Evolutionary conservation across 2,113 vertebrate genomes (phyloP).

Genomic region (Neodontobutis hainanensis): DNA sequence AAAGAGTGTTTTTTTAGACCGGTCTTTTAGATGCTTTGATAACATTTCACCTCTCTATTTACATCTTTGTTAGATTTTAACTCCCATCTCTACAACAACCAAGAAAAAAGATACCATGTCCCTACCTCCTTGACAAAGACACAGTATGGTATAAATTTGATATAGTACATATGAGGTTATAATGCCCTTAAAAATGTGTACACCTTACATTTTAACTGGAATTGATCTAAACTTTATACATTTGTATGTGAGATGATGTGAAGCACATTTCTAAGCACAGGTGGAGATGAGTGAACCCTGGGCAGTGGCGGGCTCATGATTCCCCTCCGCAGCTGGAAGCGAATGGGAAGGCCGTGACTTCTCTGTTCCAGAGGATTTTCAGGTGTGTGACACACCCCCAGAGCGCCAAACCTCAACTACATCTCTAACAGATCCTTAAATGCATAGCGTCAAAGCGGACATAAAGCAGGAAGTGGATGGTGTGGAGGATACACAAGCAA

Average conservation of each 20-base stretch:
- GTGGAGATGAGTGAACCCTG: conserved; percentile 9
- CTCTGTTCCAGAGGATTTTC: conserved; percentile 27
- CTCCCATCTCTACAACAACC: too few relatives aligned
- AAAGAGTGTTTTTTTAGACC: too few relatives aligned
- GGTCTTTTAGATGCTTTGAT: too few relatives aligned
- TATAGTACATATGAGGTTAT: too few relatives aligned
- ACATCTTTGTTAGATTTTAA: too few relatives aligned
- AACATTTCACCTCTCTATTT: too few relatives aligned
- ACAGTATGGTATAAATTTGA: too few relatives aligned
- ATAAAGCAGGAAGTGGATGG: background rate
- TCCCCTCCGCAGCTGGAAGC: conserved; percentile 42
- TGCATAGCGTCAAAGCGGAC: conserved; percentile 16
- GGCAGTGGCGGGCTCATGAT: conserved; percentile 20
- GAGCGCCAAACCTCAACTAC: conserved; percentile 34
- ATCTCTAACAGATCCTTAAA: conserved; percentile 23
- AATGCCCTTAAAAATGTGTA: too few relatives aligned
- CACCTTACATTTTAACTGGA: too few relatives aligned
- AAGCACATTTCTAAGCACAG: background rate
- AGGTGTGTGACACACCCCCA: conserved; percentile 36
- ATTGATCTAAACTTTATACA: too few relatives aligned
- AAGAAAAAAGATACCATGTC: too few relatives aligned
- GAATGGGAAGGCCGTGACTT: conserved; percentile 15
- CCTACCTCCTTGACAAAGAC: too few relatives aligned
- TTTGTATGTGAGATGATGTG: background rate
- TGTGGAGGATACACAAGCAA: background rate